These are phyloP conservation scores for Xiphorhynchus erythropygius DNA, from an alignment of 2,797 vertebrate species.

Conservation along the genomic window DNA sequence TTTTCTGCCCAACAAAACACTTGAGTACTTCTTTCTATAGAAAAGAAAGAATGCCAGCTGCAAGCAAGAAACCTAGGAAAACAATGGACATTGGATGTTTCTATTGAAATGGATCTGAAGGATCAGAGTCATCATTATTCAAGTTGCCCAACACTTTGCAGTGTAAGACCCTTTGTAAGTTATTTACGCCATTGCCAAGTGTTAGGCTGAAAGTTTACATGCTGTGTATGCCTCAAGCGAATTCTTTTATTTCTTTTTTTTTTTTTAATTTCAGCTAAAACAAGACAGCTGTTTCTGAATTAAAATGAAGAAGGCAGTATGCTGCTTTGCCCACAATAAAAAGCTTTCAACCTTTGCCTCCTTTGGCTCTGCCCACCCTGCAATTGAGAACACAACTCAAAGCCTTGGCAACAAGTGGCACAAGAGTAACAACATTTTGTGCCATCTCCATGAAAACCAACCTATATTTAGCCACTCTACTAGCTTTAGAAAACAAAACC, in stretches of 20 bases:
- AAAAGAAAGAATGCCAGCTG: conserved; percentile 8
- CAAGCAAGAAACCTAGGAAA: background rate
- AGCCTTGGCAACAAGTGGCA: background rate
- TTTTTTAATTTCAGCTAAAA: background rate
- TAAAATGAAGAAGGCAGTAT: background rate
- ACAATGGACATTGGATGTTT: background rate
- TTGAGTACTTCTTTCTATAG: background rate
- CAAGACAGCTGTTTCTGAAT: background rate
- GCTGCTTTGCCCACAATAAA: background rate
- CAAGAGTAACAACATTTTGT: background rate
- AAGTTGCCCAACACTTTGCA: background rate
- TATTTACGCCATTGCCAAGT: background rate
- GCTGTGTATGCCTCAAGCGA: background rate
- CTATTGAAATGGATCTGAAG: background rate
- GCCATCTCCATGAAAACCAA: background rate
- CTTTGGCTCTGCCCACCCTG: background rate
- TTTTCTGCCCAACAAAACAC: background rate
- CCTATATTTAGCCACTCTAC: background rate
- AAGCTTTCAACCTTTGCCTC: background rate
- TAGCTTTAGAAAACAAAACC: background rate
- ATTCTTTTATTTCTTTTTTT: background rate
- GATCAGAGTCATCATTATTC: background rate
- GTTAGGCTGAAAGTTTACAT: background rate
- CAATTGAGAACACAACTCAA: background rate
- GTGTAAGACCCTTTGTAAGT: background rate